Percentiles rank a stretch among this genome's conserved stretches.
These are phyloP conservation scores for Cirrhinus molitorella DNA, from an alignment of 2,797 vertebrate species.

Conservation along the genomic window DNA sequence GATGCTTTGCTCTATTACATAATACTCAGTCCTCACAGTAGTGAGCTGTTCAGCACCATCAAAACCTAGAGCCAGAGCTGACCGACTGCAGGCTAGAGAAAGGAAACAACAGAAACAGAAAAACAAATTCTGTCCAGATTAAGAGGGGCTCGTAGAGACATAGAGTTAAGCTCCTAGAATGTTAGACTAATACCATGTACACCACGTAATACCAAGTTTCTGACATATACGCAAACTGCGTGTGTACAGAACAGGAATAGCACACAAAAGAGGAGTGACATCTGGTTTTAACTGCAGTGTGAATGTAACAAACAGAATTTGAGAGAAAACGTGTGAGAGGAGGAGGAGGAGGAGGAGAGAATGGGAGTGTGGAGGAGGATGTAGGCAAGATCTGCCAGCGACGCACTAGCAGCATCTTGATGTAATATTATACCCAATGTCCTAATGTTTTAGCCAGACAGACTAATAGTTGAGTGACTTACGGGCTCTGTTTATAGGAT, in stretches of 20 bases:
- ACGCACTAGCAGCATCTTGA: background rate
- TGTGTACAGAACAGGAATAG: background rate
- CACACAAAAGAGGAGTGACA: background rate
- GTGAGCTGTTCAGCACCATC: slow-evolving; percentile 65
- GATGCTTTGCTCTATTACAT: slow-evolving; percentile 30
- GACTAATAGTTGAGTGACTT: slow-evolving; percentile 6
- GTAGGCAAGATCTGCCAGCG: background rate
- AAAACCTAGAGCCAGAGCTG: slow-evolving; percentile 55
- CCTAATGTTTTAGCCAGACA: slow-evolving; percentile 38
- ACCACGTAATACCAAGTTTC: background rate
- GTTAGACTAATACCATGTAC: background rate
- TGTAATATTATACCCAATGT: background rate
- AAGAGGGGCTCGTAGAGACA: background rate
- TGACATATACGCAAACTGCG: background rate
- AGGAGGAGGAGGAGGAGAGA: background rate
- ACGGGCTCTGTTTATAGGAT: background rate
- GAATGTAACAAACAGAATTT: background rate
- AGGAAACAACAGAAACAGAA: slow-evolving; percentile 24
- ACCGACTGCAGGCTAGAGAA: slow-evolving; percentile 57
- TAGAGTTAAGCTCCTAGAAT: background rate
- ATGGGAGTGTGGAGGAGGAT: slow-evolving; percentile 27
- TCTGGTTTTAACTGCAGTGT: background rate
- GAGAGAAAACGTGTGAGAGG: slow-evolving; percentile 5
- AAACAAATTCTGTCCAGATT: background rate
- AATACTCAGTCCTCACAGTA: slow-evolving; percentile 58